Evolutionary conservation across 2,113 vertebrate species (phyloP).

Genomic region (Elgaria multicarinata): DNA sequence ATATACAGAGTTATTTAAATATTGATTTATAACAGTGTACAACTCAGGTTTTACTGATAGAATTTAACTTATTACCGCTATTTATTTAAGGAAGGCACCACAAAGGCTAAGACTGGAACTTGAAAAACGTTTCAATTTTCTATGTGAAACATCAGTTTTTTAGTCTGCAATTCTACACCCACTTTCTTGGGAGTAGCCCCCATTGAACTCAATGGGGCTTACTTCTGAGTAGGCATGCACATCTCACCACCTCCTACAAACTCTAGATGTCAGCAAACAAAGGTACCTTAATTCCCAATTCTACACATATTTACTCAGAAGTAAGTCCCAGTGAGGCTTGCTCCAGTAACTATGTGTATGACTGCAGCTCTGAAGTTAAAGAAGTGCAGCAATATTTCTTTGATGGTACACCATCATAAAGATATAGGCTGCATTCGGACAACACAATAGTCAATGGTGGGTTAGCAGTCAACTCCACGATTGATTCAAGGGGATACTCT

Average conservation of each 20-base stretch:
- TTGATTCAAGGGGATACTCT: too few relatives aligned
- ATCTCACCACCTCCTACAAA: background rate
- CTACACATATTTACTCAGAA: background rate
- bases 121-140: background rate
- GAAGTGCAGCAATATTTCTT: background rate
- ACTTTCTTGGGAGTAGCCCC: too few relatives aligned
- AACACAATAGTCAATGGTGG: too few relatives aligned
- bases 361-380: background rate
- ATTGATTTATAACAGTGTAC: background rate
- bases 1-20: background rate
- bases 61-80: background rate
- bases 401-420: background rate
- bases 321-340: background rate
- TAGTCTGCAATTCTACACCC: background rate
- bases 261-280: background rate
- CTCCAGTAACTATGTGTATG: background rate
- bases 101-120: background rate
- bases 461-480: too few relatives aligned
- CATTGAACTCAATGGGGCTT: too few relatives aligned
- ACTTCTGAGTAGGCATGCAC: too few relatives aligned
- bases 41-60: constrained; percentile 30
- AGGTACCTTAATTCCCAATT: background rate
- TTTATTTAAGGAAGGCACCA: background rate
- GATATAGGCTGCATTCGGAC: too few relatives aligned
- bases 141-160: background rate